Evolutionary conservation across 2,113 vertebrate genomes (phyloP), one percentile per base, ranked within the genome.

Genomic region (Bathybates hornii): DNA sequence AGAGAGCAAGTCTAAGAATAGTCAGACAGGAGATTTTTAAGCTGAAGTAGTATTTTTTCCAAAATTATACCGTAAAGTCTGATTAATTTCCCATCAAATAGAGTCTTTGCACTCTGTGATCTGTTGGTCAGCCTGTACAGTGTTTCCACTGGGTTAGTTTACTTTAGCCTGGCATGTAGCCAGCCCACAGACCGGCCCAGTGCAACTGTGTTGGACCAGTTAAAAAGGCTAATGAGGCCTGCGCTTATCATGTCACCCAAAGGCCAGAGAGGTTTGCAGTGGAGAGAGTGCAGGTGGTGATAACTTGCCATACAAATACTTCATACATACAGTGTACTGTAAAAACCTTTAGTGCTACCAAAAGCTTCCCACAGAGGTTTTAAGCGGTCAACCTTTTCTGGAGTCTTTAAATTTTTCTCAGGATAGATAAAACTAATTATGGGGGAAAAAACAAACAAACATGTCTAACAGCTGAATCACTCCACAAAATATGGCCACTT

Each of bases 141-240:
- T 94, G 95, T 96, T 95, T 95, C 91, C 81, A 85, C 11, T 45
- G 88, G 89, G 78, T 94, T 32, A 73, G 94, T 96, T 95, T 95
- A 94, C 87, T 93, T 93, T 90, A 90, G 83, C 53, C 82, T 94
- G 95, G 95, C 89, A 5, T 84, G 48, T 12, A 34, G 89, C 94
- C 95, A 93, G 91, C 89, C 19, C 81, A 38, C 81, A 86, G 87
- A 80, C 50, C 5, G 41, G 82, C 80, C 84, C 78, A 48, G 90
- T 87, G 85, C 79, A 89, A 89, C 90, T 78, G 89, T 81, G 87
- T 83, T 86, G 88, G 83, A 90, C 95, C 93, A 96, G 96, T 96
- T 96, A 96, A 94, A 95, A 95, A 93, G 93, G 94, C 93, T 95
- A 95, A 96, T 96, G 95, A 95, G 94, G 81, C 82, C 57, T 6